These are phyloP conservation scores for Hypotaenidia philippensis DNA, from an alignment of 2,797 vertebrate species.

Conservation along the genomic window DNA sequence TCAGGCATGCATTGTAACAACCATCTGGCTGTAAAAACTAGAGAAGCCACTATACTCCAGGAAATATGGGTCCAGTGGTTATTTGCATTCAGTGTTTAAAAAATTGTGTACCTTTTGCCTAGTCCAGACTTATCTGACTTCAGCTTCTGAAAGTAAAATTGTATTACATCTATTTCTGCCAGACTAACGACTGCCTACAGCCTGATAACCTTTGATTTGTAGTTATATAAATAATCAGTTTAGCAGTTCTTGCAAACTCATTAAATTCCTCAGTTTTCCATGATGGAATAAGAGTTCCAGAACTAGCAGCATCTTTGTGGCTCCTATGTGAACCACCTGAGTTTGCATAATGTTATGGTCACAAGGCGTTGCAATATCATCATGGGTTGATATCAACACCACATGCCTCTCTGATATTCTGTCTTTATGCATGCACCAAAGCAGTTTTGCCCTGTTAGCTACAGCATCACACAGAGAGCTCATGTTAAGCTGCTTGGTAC, in stretches of 20 bases:
- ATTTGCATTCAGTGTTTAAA: not conserved
- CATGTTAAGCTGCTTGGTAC: not conserved
- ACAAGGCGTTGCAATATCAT: not conserved
- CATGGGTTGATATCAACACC: fast-evolving
- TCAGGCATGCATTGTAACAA: not conserved
- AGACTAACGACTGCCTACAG: not conserved
- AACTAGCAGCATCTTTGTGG: not conserved
- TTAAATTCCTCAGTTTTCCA: not conserved
- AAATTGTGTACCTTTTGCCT: not conserved
- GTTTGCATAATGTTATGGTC: fast-evolving
- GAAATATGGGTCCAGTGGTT: not conserved
- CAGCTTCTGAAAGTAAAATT: not conserved
- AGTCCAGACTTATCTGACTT: not conserved
- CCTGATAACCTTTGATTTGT: not conserved
- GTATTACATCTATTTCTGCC: not conserved
- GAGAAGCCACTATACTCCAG: not conserved
- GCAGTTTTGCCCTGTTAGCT: not conserved
- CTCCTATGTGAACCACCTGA: not conserved
- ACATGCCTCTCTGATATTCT: not conserved
- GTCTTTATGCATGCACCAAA: not conserved
- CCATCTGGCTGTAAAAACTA: not conserved
- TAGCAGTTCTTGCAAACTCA: not conserved
- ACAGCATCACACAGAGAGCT: not conserved
- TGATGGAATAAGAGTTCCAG: not conserved
- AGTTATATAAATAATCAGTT: not conserved